These are phyloP conservation scores for Pentalonia nigronervosa DNA, from an alignment of 1,140 invertebrate genomes.

Conservation along the genomic window DNA sequence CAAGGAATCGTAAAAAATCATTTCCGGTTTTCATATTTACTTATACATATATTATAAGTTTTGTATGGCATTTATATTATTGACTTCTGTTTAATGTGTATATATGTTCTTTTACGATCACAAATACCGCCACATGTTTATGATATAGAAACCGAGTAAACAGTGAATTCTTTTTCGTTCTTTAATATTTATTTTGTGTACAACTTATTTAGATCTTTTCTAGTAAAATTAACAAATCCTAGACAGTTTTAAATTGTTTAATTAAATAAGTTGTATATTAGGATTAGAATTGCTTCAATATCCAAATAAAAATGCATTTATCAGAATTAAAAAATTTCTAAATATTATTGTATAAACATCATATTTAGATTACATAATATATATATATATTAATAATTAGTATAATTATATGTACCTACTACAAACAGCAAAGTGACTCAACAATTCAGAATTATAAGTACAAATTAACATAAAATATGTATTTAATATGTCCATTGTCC, in stretches of 20 bases:
- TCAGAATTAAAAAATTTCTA: not conserved
- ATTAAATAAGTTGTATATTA: not conserved
- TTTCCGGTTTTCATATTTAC: slow-evolving; percentile 52
- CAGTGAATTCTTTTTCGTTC: slow-evolving; percentile 20
- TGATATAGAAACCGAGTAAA: slow-evolving; percentile 36
- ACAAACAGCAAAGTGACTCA: not conserved
- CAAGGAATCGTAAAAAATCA: slow-evolving; percentile 35
- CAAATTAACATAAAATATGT: not conserved
- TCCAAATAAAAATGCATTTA: not conserved
- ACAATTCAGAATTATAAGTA: not conserved
- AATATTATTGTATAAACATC: not conserved
- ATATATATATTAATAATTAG: not conserved
- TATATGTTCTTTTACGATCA: slow-evolving; percentile 56
- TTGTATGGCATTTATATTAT: slow-evolving; percentile 48
- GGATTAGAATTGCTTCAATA: not conserved
- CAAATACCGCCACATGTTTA: slow-evolving; percentile 52
- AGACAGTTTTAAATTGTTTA: not conserved
- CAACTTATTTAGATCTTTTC: slow-evolving; percentile 37
- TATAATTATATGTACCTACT: not conserved
- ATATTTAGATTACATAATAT: not conserved
- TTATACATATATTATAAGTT: slow-evolving; percentile 21
- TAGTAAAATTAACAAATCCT: not conserved
- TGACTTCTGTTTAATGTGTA: slow-evolving; percentile 55
- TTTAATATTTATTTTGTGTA: slow-evolving; percentile 32
- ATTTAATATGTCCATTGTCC: not conserved